phyloP scores from a whole-genome alignment of 2,797 vertebrate species.

The Euphonia xanthogaster region DNA sequence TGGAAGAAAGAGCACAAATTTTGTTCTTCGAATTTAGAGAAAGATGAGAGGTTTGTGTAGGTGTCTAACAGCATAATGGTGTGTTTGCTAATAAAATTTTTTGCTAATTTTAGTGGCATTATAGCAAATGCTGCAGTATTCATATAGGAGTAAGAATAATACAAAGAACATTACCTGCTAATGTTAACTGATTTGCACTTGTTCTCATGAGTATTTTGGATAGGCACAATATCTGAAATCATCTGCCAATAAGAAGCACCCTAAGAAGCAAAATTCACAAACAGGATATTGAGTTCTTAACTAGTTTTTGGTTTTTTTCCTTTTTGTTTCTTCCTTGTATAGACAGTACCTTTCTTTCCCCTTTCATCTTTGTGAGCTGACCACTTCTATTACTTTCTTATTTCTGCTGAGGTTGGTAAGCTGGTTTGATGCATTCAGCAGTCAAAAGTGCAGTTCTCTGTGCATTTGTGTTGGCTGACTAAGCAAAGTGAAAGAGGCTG shows the following conservation, averaged over 20 bases:
- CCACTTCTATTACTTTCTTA: not conserved
- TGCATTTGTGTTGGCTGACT: constrained; percentile 39
- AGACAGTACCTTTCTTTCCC: not conserved
- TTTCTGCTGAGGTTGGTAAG: constrained; percentile 51
- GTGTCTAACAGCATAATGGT: not conserved
- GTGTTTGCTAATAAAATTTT: not conserved
- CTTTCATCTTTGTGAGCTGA: not conserved
- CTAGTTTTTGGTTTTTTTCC: fast-evolving
- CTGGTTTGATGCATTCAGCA: constrained; percentile 29
- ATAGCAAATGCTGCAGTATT: not conserved
- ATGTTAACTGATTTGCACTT: not conserved
- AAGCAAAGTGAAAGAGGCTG: constrained; percentile 51
- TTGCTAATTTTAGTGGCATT: not conserved
- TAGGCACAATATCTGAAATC: not conserved
- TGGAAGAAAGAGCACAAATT: not conserved
- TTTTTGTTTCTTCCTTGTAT: not conserved
- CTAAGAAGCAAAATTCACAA: not conserved
- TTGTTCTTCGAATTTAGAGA: not conserved
- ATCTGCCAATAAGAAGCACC: not conserved
- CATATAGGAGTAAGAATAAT: not conserved
- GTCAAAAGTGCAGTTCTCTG: not conserved
- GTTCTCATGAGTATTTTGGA: not conserved
- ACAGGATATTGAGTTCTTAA: not conserved
- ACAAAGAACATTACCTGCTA: not conserved
- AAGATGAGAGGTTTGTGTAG: not conserved